Evolutionary conservation across 2,113 vertebrate genomes (phyloP), one percentile per base, ranked within the genome.

Genomic region (Dolichallabes microphthalmus): DNA sequence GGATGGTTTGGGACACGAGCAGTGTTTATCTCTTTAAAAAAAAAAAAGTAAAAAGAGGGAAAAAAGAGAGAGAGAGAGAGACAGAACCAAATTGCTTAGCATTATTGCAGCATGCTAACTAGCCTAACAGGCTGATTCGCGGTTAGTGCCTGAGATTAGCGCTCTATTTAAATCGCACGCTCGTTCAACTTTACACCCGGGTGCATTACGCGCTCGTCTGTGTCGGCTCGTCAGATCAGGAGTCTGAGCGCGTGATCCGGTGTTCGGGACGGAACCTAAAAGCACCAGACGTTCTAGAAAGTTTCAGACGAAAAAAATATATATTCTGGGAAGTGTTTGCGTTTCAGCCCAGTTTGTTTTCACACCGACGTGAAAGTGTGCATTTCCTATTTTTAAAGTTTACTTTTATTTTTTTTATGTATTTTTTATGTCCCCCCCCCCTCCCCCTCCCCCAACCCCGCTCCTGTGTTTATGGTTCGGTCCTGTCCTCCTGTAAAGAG

Each of bases 401-500:
- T 68, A 60, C 35, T 60, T 82, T 81, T 20, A 45, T 61, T 75
- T 87, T 82, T 87, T 35, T 14, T 45, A 8, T 45, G 8, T 8
- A 45, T 8, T 45, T 45, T 45, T 45, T 45, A 2, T 45, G 32
- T 2, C 32, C 32, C 30, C 19, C 90, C 89, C 92, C 92, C 93
- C 87, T 50, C 79, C 55, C 50, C 50, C 52, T 12, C 80, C 15
- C 14, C 17, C 90, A 88, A 92, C 93, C 93, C 87, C 86, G 45
- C 73, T 85, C 82, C 89, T 68, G 87, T 91, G 92, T 93, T 93
- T 92, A 93, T 95, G 95, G 95, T 95, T 93, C 86, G 80, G 92
- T 93, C 95, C 93, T 88, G 90, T 93, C 92, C 93, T 94, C 92
- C 94, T 86, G 94, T 93, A 94, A 83, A 88, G 94, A 89, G 91